Percentiles rank a stretch among this genome's conserved stretches.
Conservation (phyloP, 1,140 invertebrate species). For the Cyclina sinensis region DNA sequence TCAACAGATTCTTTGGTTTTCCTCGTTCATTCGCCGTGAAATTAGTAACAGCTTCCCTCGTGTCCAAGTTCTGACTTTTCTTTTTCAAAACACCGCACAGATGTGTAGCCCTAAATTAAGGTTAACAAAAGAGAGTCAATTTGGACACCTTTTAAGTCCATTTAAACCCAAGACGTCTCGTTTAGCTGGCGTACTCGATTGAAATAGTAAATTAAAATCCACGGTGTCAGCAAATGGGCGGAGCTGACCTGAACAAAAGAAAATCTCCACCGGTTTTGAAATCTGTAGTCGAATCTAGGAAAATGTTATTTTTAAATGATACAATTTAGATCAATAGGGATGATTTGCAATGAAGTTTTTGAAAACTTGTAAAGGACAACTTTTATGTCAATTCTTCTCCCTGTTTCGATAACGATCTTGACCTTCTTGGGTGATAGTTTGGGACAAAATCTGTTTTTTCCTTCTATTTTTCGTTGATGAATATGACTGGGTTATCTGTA, state of each 20-base stretch:
- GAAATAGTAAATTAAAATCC: slow-evolving; percentile 48
- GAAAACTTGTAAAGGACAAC: background rate
- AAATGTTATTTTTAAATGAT: slow-evolving; percentile 50
- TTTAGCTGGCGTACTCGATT: slow-evolving; percentile 10
- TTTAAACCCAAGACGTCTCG: slow-evolving; percentile 18
- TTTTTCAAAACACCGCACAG: background rate
- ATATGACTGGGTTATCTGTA: too few relatives aligned
- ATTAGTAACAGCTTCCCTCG: background rate
- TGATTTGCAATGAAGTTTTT: slow-evolving; percentile 11
- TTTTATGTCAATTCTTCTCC: slow-evolving; percentile 20
- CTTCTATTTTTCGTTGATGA: background rate
- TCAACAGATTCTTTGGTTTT: background rate
- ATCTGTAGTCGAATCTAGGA: background rate
- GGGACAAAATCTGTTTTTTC: background rate
- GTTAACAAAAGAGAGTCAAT: slow-evolving; percentile 37
- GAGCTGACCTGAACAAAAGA: slow-evolving; percentile 12
- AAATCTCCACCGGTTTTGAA: slow-evolving; percentile 6
- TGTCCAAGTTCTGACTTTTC: slow-evolving; percentile 15
- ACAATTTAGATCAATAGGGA: slow-evolving; percentile 39
- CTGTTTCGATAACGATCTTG: slow-evolving; percentile 11
- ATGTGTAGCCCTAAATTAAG: slow-evolving; percentile 31
- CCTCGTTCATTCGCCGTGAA: background rate
- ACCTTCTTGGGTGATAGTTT: slow-evolving; percentile 1
- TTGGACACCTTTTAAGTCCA: slow-evolving; percentile 50
- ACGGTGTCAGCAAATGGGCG: slow-evolving; percentile 40